phyloP scores from a whole-genome alignment of 2,888 invertebrate species.

The Elgonia sp. region DNA sequence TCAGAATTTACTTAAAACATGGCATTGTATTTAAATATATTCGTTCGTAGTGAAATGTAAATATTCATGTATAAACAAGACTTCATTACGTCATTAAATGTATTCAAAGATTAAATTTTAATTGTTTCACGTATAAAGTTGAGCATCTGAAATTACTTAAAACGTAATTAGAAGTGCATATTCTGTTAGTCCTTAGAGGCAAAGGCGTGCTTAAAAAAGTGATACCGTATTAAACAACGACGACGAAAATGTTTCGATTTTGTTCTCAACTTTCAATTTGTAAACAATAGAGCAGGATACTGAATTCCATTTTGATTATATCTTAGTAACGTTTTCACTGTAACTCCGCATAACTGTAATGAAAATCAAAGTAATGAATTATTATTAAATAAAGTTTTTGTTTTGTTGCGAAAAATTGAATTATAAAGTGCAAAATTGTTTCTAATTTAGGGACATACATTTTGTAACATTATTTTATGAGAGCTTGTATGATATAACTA shows the following conservation, averaged over 20 bases:
- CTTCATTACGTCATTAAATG: conserved; percentile 36
- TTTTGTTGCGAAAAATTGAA: not conserved
- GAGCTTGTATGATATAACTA: not conserved
- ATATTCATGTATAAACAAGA: conserved; percentile 48
- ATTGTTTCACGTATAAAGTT: conserved; percentile 38
- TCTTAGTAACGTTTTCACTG: too few species aligned
- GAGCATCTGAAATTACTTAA: conserved; percentile 22
- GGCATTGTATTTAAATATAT: conserved; percentile 23
- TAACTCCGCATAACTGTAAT: not conserved
- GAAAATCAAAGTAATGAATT: not conserved
- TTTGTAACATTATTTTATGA: conserved; percentile 11
- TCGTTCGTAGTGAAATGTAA: conserved; percentile 18
- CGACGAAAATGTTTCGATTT: conserved; percentile 4
- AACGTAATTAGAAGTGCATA: conserved; percentile 35
- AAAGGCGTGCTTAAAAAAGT: conserved; percentile 19
- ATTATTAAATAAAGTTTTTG: not conserved
- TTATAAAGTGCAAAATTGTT: not conserved
- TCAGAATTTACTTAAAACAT: too few species aligned
- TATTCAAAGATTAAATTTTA: conserved; percentile 50
- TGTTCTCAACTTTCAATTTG: not conserved
- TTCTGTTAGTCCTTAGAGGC: conserved; percentile 19
- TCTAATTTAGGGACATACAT: not conserved
- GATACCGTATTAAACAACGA: conserved; percentile 15
- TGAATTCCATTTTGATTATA: not conserved
- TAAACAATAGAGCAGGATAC: conserved; percentile 1